Conservation (phyloP, 2,797 vertebrate genomes). For the Platalea minor region DNA sequence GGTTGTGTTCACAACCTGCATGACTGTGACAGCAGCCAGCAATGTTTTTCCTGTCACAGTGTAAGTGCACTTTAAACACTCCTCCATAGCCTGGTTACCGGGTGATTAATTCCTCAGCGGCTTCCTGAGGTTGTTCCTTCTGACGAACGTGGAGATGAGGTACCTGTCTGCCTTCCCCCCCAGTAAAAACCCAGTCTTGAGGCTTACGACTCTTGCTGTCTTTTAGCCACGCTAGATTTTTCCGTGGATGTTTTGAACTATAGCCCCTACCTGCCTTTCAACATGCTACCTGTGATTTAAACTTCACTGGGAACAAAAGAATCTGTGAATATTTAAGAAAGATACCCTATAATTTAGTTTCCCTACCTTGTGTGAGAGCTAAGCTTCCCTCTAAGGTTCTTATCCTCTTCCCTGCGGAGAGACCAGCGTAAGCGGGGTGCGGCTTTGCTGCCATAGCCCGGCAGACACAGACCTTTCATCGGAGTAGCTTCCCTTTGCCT, state of each 20-base stretch:
- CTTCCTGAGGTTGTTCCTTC: not conserved
- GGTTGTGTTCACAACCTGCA: slow-evolving; percentile 94
- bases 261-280: not conserved
- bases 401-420: not conserved
- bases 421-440: not conserved
- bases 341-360: not conserved
- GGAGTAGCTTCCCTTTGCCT: not conserved
- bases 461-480: not conserved
- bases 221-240: not conserved
- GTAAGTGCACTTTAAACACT: slow-evolving; percentile 77
- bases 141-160: rapidly evolving
- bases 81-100: not conserved
- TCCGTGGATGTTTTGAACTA: not conserved
- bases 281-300: not conserved
- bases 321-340: not conserved
- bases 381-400: not conserved
- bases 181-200: not conserved
- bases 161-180: not conserved
- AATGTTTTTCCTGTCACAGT: slow-evolving; percentile 94
- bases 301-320: not conserved
- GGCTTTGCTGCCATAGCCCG: not conserved
- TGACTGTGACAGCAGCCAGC: slow-evolving; percentile 91
- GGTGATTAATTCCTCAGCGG: not conserved
- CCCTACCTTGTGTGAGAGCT: not conserved
- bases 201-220: not conserved